These are phyloP conservation scores for Anastrepha obliqua DNA, from an alignment of 1,140 invertebrate species.

Conservation along the genomic window DNA sequence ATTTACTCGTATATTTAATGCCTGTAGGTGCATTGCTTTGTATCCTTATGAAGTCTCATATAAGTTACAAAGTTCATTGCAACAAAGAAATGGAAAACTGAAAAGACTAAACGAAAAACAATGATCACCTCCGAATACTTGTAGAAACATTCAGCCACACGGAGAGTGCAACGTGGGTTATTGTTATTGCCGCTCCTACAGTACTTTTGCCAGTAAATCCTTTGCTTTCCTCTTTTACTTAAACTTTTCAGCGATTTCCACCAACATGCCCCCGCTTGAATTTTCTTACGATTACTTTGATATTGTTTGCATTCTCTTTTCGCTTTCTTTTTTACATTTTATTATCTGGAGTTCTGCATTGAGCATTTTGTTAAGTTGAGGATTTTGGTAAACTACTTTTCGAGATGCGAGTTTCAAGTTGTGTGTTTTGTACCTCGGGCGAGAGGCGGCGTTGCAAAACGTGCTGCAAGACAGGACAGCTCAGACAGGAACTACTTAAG, in stretches of 20 bases:
- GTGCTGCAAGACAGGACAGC: conserved; percentile 51
- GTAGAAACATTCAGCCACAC: not conserved
- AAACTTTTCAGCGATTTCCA: conserved; percentile 60
- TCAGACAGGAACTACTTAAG: conserved; percentile 71
- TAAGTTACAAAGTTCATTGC: conserved; percentile 47
- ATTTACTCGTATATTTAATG: not conserved
- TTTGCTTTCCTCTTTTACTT: conserved; percentile 51
- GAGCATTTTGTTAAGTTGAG: conserved; percentile 71
- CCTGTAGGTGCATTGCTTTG: not conserved
- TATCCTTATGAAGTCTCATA: conserved; percentile 1
- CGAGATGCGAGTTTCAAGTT: not conserved
- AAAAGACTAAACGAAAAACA: conserved; percentile 45
- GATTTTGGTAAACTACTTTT: conserved; percentile 73
- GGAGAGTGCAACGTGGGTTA: not conserved
- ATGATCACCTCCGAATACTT: conserved; percentile 20
- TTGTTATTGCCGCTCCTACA: not conserved
- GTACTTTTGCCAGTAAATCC: not conserved
- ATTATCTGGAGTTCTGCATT: conserved; percentile 23
- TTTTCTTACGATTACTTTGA: conserved; percentile 53
- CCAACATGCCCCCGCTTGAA: not conserved
- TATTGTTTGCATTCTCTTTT: conserved; percentile 66
- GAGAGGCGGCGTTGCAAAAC: not conserved
- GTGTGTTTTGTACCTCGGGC: not conserved
- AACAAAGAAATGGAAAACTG: conserved; percentile 4
- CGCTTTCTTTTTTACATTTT: conserved; percentile 58